Conservation (phyloP, 1,140 invertebrate species). For the Polypedilum pembai region DNA sequence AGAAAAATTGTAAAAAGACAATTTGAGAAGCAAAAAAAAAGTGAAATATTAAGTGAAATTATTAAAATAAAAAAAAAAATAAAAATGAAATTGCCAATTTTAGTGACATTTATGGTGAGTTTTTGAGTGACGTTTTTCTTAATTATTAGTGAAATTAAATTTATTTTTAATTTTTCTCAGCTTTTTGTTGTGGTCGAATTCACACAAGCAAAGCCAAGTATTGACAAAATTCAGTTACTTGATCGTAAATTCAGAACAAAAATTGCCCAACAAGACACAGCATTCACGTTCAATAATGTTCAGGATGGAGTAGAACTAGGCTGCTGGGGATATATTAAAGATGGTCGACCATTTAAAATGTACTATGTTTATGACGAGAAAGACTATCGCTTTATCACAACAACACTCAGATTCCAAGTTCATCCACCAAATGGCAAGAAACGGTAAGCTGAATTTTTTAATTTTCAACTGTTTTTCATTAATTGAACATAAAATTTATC, state of each 20-base stretch:
- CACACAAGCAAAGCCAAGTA: background rate
- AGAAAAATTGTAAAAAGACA: background rate
- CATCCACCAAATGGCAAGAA: constrained; percentile 1
- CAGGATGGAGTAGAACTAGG: background rate
- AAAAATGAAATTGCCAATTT: constrained; percentile 2
- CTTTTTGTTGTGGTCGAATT: background rate
- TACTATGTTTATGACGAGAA: constrained; percentile 18
- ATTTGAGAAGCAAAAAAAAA: background rate
- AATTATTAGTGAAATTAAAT: background rate
- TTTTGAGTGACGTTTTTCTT: background rate
- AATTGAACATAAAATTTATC: too few relatives aligned
- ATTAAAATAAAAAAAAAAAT: background rate
- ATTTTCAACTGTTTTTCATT: too few relatives aligned
- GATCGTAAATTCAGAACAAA: constrained; percentile 2
- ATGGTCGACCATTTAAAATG: constrained; percentile 20
- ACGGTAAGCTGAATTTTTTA: too few relatives aligned
- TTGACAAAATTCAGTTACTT: background rate
- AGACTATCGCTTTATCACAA: constrained; percentile 22
- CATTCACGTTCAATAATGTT: background rate
- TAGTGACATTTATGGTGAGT: background rate
- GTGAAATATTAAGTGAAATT: background rate
- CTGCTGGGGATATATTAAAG: constrained; percentile 4
- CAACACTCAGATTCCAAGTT: constrained; percentile 19
- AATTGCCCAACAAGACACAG: background rate
- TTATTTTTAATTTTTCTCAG: background rate